Percentiles rank a stretch among this genome's conserved stretches.
Evolutionary conservation across 2,888 invertebrate species (phyloP).

Genomic region (Hoplodrina blanda): DNA sequence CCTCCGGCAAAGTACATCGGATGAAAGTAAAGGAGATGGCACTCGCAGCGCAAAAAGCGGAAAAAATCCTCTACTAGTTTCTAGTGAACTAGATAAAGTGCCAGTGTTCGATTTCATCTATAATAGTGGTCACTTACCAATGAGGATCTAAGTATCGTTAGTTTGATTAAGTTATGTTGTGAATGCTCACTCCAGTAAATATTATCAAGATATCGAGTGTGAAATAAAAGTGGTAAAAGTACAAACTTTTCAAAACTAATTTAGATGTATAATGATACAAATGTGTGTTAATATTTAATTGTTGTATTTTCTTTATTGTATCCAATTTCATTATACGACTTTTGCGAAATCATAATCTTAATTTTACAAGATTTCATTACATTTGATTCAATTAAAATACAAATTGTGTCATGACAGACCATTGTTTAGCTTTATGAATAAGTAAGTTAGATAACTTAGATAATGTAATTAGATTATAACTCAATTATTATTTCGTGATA

Average conservation of each 20-base stretch:
- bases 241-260: constrained; percentile 16
- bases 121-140: constrained; percentile 23
- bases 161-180: constrained; percentile 25
- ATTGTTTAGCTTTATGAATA: constrained; percentile 10
- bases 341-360: background rate
- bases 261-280: background rate
- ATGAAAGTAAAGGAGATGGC: constrained; percentile 69
- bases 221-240: constrained; percentile 7
- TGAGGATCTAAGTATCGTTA: constrained; percentile 36
- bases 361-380: constrained; percentile 26
- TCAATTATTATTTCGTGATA: constrained; percentile 27
- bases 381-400: constrained; percentile 19
- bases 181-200: constrained; percentile 20
- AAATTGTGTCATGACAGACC: constrained; percentile 14
- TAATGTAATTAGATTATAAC: constrained; percentile 17
- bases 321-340: constrained; percentile 10
- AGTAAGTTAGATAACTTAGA: constrained; percentile 16
- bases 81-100: constrained; percentile 29
- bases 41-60: constrained; percentile 59
- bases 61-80: constrained; percentile 61
- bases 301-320: constrained; percentile 9
- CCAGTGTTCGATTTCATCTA: constrained; percentile 25
- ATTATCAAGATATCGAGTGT: background rate
- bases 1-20: constrained; percentile 74
- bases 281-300: constrained; percentile 16